These are phyloP conservation scores for Lochmaea capreae DNA, from an alignment of 2,888 invertebrate genomes.

Conservation along the genomic window DNA sequence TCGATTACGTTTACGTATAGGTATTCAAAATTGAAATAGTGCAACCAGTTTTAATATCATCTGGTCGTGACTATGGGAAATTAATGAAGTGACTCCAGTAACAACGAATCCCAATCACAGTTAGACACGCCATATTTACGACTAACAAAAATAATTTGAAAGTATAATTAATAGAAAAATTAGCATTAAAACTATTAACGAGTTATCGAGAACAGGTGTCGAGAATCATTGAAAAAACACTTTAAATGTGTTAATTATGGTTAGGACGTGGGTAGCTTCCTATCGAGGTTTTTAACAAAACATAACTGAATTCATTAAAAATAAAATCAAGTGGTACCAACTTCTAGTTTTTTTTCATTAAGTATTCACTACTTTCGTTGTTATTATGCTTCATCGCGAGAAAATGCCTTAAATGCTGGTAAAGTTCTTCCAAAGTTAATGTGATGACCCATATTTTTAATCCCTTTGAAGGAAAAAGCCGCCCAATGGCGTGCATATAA, in stretches of 20 bases:
- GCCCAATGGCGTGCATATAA: too few relatives aligned
- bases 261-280: constrained; percentile 23
- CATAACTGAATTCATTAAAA: not conserved
- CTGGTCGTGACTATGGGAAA: constrained; percentile 21
- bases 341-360: not conserved
- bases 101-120: constrained; percentile 24
- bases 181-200: constrained; percentile 39
- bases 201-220: constrained; percentile 41
- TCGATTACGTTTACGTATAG: not conserved
- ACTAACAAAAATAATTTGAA: constrained; percentile 35
- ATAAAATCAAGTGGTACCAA: not conserved
- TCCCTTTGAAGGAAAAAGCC: too few relatives aligned
- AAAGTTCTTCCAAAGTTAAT: too few relatives aligned
- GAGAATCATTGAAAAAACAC: constrained; percentile 27
- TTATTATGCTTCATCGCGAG: too few relatives aligned
- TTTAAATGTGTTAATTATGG: constrained; percentile 37
- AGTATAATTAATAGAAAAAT: constrained; percentile 42
- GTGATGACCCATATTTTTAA: too few relatives aligned
- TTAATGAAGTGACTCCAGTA: constrained; percentile 23
- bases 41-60: constrained; percentile 15
- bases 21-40: constrained; percentile 22
- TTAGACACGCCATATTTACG: constrained; percentile 31
- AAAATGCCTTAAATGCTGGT: too few relatives aligned
- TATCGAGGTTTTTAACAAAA: not conserved
- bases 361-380: not conserved